Base-by-base conservation (phyloP, 2,797 vertebrate genomes). In the Acestrorhynchus altus region DNA sequence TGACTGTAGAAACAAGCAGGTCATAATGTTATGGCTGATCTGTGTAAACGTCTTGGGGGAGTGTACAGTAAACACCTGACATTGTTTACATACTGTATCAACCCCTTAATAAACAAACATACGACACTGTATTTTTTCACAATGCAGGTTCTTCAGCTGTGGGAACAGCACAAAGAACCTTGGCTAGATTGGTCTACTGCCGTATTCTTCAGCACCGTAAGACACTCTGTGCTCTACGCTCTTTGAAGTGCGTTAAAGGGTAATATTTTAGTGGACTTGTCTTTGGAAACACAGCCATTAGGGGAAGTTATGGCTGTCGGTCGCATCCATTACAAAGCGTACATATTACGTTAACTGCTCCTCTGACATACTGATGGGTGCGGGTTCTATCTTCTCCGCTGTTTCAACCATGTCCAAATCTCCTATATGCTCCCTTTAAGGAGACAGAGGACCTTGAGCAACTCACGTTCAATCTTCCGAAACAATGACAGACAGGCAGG, bases 251-350 rank as follows among this genome's bases (percentile, higher is more conserved):
- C 40, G 63, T 20, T 54, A 28, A 51, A 51, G 13, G 31, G 24
- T 63, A 52, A 40, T 70, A 44, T 63, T 63, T 47, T 13, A 3
- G 24, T 6, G 15, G 42, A 15, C 13, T 24, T 8, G 11, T 28
- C 64, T 46, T 26, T 22, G 22, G 44, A 69, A 60, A 40, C 60
- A 12, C 26, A 61, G 16, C 22, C 22, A 75, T 75, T 65, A 28
- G 11, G 18, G n/a, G 16, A 18, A 61, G 51, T 68, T 39, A 68
- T 47, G 20, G 12, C 24, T 76, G 39, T 15, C 20, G 8, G 46
- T 5, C 7, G 57, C 60, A 20, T 15, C 51, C 49, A 28, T 49
- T 69, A 22, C 46, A 61, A 40, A 47, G 6, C 56, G 11, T 12
- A 22, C 2, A 60, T 1, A 60, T 60, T 59, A 40, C 39, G 20